A percentile compares a stretch with the other conserved stretches of the same genome.
Evolutionary conservation across 2,113 vertebrate genomes (phyloP).

Genomic region (Guaruba guarouba): DNA sequence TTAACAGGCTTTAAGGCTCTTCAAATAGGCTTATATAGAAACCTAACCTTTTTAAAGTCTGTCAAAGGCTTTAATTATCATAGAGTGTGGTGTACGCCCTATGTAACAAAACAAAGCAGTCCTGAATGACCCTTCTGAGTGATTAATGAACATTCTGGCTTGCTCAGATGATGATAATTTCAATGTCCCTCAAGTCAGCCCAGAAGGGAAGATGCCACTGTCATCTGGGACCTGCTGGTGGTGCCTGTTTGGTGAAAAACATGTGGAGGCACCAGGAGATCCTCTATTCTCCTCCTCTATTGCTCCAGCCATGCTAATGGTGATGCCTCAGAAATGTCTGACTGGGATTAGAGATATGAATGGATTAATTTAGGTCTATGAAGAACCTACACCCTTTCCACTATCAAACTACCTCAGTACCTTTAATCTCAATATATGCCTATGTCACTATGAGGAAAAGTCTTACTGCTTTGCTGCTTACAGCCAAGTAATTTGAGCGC

Average conservation of each 20-base stretch:
- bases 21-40: neutral
- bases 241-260: neutral
- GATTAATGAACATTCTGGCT: neutral
- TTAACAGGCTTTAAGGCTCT: neutral
- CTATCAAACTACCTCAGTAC: neutral
- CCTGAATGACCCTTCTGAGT: neutral
- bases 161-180: neutral
- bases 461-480: neutral
- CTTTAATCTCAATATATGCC: neutral
- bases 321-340: neutral
- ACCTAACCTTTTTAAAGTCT: neutral
- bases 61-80: neutral
- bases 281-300: neutral
- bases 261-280: neutral
- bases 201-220: neutral
- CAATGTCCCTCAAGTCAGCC: fast-evolving
- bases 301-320: neutral
- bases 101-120: neutral
- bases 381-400: neutral
- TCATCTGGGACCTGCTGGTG: neutral
- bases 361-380: neutral
- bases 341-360: neutral
- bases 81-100: neutral
- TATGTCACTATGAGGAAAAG: neutral
- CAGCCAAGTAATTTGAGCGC: neutral